Evolutionary conservation across 1,140 invertebrate species (phyloP).

Genomic region (Heliconius eleuchia): DNA sequence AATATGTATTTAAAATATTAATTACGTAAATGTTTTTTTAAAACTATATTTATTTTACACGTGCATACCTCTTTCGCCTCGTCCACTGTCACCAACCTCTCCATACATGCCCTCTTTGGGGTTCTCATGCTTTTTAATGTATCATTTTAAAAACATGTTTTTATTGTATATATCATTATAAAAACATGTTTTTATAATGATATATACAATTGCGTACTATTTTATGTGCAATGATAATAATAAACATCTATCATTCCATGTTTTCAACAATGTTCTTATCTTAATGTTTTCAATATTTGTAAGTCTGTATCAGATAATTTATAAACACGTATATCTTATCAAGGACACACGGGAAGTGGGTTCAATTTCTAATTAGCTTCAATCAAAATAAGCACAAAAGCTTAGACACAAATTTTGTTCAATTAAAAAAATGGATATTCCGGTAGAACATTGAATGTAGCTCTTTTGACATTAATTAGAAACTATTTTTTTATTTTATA

Average conservation of each 20-base stretch:
- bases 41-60: too few relatives aligned
- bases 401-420: not conserved
- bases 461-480: too few relatives aligned
- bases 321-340: not conserved
- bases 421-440: too few relatives aligned
- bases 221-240: not conserved
- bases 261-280: constrained; percentile 10
- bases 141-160: not conserved
- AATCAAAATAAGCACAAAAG: not conserved
- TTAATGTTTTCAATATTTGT: constrained; percentile 10
- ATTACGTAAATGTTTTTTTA: too few relatives aligned
- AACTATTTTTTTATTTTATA: too few relatives aligned
- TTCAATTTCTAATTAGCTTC: not conserved
- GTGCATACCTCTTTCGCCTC: too few relatives aligned
- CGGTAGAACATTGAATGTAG: too few relatives aligned
- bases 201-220: not conserved
- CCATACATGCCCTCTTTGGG: too few relatives aligned
- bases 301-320: not conserved
- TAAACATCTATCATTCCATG: not conserved
- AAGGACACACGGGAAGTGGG: not conserved
- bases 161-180: not conserved
- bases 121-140: too few relatives aligned
- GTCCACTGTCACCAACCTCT: too few relatives aligned
- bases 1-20: too few relatives aligned
- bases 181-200: not conserved